Evolutionary conservation across 1,140 invertebrate genomes (phyloP).

Genomic region (Drosophila pectinifera): DNA sequence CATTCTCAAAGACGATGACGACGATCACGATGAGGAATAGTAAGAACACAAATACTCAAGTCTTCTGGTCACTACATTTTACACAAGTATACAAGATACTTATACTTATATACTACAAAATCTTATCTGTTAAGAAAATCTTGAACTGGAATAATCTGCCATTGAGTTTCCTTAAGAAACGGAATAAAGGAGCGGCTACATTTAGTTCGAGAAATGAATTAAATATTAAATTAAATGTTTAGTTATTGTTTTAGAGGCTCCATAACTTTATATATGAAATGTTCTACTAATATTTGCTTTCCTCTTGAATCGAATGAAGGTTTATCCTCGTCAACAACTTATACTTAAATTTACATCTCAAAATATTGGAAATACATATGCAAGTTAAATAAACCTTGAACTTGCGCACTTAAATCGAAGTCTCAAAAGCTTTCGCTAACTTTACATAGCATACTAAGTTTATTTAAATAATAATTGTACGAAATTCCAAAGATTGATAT

Average conservation of each 20-base stretch:
- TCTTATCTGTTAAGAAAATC: neutral
- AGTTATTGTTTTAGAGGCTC: constrained; percentile 3
- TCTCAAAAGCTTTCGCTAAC: constrained; percentile 3
- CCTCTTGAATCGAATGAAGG: too few relatives aligned
- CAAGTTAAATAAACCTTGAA: neutral
- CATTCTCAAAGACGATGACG: constrained; percentile 92
- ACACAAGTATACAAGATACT: neutral
- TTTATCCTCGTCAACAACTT: neutral
- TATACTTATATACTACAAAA: neutral
- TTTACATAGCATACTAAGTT: constrained; percentile 49
- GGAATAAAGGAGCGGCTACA: neutral
- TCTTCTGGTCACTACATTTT: neutral
- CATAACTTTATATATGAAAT: neutral
- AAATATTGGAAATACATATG: neutral
- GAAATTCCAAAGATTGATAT: constrained; percentile 45
- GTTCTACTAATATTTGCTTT: constrained; percentile 3
- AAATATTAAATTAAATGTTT: neutral
- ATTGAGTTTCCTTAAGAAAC: neutral
- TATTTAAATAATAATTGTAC: constrained; percentile 50
- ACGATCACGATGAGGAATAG: constrained; percentile 82
- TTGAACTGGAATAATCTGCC: neutral
- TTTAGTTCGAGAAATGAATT: neutral
- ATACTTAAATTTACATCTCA: neutral
- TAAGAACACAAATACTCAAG: neutral
- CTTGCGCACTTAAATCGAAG: constrained; percentile 4